Evolutionary conservation across 92 coral and sea anemone species (phyloP).

Genomic region (Bergia puertoricense): DNA sequence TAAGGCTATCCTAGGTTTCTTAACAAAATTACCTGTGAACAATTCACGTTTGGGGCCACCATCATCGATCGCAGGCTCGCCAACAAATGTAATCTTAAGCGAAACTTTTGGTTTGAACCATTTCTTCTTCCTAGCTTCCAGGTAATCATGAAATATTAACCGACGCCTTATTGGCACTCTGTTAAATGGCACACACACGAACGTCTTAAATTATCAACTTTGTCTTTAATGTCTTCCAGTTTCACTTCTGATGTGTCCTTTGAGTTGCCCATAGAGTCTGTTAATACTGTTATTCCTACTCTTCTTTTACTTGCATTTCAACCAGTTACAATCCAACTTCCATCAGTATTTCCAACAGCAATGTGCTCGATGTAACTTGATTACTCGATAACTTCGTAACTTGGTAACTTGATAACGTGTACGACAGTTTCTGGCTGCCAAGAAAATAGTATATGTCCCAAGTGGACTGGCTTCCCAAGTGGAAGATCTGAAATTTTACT

Average conservation of each 20-base stretch:
- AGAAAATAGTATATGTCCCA: no score
- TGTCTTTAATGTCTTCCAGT: constrained; percentile 40
- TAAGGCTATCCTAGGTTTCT: not conserved
- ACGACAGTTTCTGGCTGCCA: no score
- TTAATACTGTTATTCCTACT: constrained; percentile 34
- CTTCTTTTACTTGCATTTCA: constrained; percentile 26
- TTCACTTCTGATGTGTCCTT: constrained; percentile 41
- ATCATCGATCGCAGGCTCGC: constrained; percentile 74
- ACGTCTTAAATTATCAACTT: constrained; percentile 43
- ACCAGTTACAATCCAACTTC: constrained; percentile 36
- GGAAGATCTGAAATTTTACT: not conserved
- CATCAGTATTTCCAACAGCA: constrained; percentile 18
- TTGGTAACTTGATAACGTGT: no score
- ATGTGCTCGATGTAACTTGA: constrained; percentile 38
- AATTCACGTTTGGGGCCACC: constrained; percentile 81
- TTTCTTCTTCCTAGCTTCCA: constrained; percentile 60
- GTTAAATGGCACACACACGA: constrained; percentile 42
- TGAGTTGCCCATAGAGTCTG: constrained; percentile 32
- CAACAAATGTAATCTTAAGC: constrained; percentile 68
- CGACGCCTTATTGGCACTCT: constrained; percentile 56
- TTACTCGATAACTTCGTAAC: constrained; percentile 25
- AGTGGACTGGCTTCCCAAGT: not conserved
- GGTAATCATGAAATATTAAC: constrained; percentile 60
- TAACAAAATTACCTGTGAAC: constrained; percentile 61
- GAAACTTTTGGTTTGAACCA: constrained; percentile 62